phyloP scores from a whole-genome alignment of 1,140 invertebrate species.

The Ceratosolen solmsi region DNA sequence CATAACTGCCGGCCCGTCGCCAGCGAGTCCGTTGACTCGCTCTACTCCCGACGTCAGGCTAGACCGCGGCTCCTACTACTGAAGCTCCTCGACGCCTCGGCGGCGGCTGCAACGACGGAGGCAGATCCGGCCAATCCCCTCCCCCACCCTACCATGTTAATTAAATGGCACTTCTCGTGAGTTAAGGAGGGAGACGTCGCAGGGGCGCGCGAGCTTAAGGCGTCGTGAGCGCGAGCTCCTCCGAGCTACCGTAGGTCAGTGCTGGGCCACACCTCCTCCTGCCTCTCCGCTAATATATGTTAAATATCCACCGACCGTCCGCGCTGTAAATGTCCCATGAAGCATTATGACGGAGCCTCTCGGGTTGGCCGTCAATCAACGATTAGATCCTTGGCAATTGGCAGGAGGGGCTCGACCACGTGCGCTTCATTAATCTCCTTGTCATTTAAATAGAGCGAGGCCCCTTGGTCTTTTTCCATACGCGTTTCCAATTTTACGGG shows the following conservation, averaged over 20 bases:
- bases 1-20: slow-evolving; percentile 65
- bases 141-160: slow-evolving; percentile 49
- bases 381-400: background rate
- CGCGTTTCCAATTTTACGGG: no score
- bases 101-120: background rate
- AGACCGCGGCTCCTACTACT: slow-evolving; percentile 42
- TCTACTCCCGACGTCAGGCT: slow-evolving; percentile 31
- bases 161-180: slow-evolving; percentile 46
- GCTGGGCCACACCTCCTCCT: background rate
- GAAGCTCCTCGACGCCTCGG: slow-evolving; percentile 8
- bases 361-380: background rate
- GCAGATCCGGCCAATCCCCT: slow-evolving; percentile 50
- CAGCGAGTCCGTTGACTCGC: slow-evolving; percentile 67
- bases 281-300: background rate
- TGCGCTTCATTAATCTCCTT: background rate
- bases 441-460: background rate
- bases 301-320: background rate
- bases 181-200: slow-evolving; percentile 43
- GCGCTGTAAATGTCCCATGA: background rate
- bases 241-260: slow-evolving; percentile 9
- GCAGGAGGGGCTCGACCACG: background rate
- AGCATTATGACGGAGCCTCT: background rate
- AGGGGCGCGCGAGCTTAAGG: background rate
- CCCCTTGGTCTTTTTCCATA: no score
- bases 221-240: slow-evolving; percentile 22